Evolutionary conservation across 1,140 invertebrate genomes (phyloP), one percentile per base, ranked within the genome.

Genomic region (Lepidurus packardi): DNA sequence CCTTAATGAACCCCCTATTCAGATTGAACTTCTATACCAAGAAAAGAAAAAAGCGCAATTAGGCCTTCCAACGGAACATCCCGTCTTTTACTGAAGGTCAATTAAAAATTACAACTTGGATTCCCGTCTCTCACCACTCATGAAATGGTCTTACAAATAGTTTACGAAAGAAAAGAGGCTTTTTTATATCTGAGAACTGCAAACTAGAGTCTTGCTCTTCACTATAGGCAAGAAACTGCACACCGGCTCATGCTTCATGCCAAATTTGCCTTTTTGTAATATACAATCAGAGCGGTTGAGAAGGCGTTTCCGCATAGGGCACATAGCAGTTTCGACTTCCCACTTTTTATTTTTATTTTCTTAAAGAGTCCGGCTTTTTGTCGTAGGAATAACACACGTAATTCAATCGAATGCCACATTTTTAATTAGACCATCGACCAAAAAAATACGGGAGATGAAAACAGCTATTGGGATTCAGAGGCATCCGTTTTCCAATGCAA

Each of bases 351-450:
- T 34, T 2, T 34, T 34, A 2, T 34, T 34, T 34, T 34, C 34
- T 34, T 34, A 34, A 34, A 34, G 34, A 16, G 9, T 65, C 21
- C 53, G 7, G 45, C 21, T 65, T 21, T 21, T 65, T 65, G 5
- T 65, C 53, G 6, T 21, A 65, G 53, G 13, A 65, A 65, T 65
- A 65, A 65, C 13, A 65, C 53, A 65, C 6, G 13, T 65, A 65
- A 7, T 65, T 65, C 8, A 65, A 65, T 65, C 53, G 53, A 65
- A 65, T 65, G 53, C 13, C 53, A 65, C 6, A 65, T 65, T 65
- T 65, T 65, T 65, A 65, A 65, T 65, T 65, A 65, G 53, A 65
- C 53, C 53, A 13, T 65, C 53, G 53, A 65, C 53, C 53, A 65
- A 16, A 65, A 65, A 65, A 65, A 65, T 65, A 65, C 21, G 16